Evolutionary conservation across 2,113 vertebrate genomes (phyloP), one percentile per base, ranked within the genome.

Genomic region (Dipodomys stephensi): DNA sequence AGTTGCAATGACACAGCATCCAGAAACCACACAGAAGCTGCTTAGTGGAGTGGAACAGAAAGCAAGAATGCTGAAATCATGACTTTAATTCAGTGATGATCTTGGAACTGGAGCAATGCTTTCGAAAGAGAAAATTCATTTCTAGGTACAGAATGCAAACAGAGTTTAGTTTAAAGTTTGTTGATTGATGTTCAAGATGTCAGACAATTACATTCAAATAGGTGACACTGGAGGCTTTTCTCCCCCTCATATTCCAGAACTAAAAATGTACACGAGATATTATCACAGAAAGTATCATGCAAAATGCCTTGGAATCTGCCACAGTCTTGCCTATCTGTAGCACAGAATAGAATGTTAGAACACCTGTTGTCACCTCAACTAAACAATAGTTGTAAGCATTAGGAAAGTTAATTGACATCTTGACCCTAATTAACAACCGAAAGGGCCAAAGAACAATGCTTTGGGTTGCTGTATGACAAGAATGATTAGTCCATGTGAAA

Each of bases 31-130:
- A 76, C 62, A 62, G 82, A 91, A 89, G 72, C 39, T 39, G 76
- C 44, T 83, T 77, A 27, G 89, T 60, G 57, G 93, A 88, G 87
- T 71, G 76, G 74, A 97, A 95, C 25, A 44, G 79, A 85, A 89
- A 89, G 23, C 71, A 88, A 72, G 46, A 92, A 69, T 73, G 49
- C 60, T 44, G 64, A 76, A 88, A 88, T 62, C 91, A 35, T 53
- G 91, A 74, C 78, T 95, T 97, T 93, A 95, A 16, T 83, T 22
- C 83, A 82, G 19, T 27, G 87, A 7, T 2, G 16, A 44, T 22
- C 39, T 25, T 27, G n/a, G 23, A 94, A 92, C 7, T 53, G 0
- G 10, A 92, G 32, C 27, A 32, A 72, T 72, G 6, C 80, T 77
- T 91, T 35, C 67, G 22, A 1, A 71, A 78, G 13, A 1, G 19